phyloP scores from a whole-genome alignment of 2,113 vertebrate species.

The Heterocephalus glaber region DNA sequence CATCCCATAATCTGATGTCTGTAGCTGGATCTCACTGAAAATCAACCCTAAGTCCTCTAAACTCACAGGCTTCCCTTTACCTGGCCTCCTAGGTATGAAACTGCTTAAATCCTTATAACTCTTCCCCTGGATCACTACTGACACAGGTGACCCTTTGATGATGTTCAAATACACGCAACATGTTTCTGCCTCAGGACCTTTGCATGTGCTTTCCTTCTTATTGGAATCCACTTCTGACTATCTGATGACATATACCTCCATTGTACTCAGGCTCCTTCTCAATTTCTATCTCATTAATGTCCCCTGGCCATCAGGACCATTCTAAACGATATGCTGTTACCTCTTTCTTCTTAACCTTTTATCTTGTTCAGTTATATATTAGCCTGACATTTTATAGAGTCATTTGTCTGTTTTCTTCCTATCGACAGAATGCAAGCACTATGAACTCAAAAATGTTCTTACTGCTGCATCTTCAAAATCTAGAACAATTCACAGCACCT shows the following conservation, averaged over 20 bases:
- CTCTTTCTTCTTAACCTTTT: not conserved
- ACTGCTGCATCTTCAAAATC: too few species aligned
- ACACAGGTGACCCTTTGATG: too few species aligned
- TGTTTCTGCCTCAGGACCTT: not conserved
- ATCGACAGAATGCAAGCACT: too few species aligned
- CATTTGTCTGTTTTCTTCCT: not conserved
- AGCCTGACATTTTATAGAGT: accelerated
- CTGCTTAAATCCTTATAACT: not conserved
- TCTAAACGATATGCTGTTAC: not conserved
- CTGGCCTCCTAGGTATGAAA: too few species aligned
- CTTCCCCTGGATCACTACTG: not conserved
- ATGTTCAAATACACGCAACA: not conserved
- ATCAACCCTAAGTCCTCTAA: not conserved
- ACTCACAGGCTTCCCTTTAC: too few species aligned
- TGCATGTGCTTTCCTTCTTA: not conserved
- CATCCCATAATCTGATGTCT: not conserved
- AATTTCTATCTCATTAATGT: not conserved
- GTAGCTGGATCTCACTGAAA: not conserved
- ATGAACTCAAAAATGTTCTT: not conserved
- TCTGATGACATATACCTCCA: not conserved
- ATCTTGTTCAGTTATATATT: not conserved
- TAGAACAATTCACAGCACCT: not conserved
- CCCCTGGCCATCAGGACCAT: not conserved
- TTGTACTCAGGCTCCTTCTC: not conserved
- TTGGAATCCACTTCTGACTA: too few species aligned